A percentile compares a stretch with the other conserved stretches of the same genome.
phyloP scores from a whole-genome alignment of 2,888 invertebrate species.

The Oasisia sp. region DNA sequence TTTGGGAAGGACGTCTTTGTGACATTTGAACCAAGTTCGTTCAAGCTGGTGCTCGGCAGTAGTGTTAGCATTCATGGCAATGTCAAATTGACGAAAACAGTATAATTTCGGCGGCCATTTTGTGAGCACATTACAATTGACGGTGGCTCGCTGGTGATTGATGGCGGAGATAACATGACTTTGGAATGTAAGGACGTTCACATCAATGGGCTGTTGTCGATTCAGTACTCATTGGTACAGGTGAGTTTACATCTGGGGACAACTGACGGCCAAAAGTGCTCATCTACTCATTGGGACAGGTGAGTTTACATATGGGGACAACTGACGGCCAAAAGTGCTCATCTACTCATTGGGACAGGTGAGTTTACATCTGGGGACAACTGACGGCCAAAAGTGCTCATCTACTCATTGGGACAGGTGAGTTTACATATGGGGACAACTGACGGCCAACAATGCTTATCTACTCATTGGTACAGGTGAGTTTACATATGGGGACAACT shows the following conservation, averaged over 20 bases:
- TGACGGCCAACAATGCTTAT: too few relatives aligned
- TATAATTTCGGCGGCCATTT: background rate
- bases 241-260: slow-evolving; percentile 47
- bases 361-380: too few relatives aligned
- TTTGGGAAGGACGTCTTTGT: background rate
- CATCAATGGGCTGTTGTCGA: slow-evolving; percentile 5
- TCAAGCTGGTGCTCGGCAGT: background rate
- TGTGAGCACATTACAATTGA: background rate
- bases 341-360: too few relatives aligned
- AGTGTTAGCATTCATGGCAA: background rate
- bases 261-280: slow-evolving; percentile 42
- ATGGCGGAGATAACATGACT: background rate
- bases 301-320: slow-evolving; percentile 34
- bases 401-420: too few relatives aligned
- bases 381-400: too few relatives aligned
- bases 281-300: slow-evolving; percentile 48
- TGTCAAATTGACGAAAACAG: background rate
- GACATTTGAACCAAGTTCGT: background rate
- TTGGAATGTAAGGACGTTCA: background rate
- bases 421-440: too few relatives aligned
- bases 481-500: too few relatives aligned
- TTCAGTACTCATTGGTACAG: too few relatives aligned
- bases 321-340: too few relatives aligned
- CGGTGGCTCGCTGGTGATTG: background rate
- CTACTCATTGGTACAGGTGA: too few relatives aligned